Evolutionary conservation across 1,140 invertebrate genomes (phyloP).

Genomic region (Ostrea edulis): DNA sequence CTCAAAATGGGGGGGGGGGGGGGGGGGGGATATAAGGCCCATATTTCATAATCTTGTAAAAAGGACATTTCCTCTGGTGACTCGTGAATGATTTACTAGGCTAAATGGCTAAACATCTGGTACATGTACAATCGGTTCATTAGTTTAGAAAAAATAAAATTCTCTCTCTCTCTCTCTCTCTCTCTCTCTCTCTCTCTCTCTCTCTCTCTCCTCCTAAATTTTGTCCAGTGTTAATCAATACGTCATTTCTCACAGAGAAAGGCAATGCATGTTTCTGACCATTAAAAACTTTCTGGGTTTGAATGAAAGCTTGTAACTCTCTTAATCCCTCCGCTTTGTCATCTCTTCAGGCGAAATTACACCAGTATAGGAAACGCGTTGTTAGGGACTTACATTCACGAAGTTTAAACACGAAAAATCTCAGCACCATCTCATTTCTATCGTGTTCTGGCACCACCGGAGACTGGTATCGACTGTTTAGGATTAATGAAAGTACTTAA

Average conservation of each 20-base stretch:
- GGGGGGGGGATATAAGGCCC: too few relatives aligned
- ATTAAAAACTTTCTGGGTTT: constrained; percentile 11
- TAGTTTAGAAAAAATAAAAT: not conserved
- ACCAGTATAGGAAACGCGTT: not conserved
- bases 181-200: too few relatives aligned
- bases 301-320: not conserved
- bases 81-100: too few relatives aligned
- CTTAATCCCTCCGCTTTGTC: not conserved
- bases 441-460: not conserved
- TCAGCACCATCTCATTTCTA: not conserved
- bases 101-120: not conserved
- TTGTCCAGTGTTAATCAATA: too few relatives aligned
- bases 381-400: not conserved
- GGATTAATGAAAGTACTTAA: not conserved
- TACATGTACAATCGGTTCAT: not conserved
- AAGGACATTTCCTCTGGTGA: too few relatives aligned
- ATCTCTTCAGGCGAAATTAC: not conserved
- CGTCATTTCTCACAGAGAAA: too few relatives aligned
- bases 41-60: too few relatives aligned
- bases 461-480: not conserved
- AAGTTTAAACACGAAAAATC: not conserved
- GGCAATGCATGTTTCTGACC: not conserved
- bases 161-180: not conserved
- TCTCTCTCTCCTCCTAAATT: not conserved
- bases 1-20: too few relatives aligned